Conservation (phyloP, 1,140 invertebrate genomes). For the Thaumetopoea pityocampa region DNA sequence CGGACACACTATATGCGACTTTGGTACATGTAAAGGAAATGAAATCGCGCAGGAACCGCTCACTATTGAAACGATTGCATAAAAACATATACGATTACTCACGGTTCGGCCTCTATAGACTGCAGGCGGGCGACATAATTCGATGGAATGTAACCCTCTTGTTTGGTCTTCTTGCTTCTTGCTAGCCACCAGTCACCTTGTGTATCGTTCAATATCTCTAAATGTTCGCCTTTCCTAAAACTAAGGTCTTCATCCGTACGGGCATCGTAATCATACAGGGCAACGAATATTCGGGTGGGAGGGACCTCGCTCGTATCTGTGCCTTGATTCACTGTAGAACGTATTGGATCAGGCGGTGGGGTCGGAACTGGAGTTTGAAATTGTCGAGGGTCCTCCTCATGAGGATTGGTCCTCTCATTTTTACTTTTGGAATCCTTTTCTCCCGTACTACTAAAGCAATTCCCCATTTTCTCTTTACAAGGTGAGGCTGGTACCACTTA, state of each 20-base stretch:
- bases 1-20: conserved; percentile 8
- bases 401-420: conserved; percentile 79
- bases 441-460: conserved; percentile 82
- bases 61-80: conserved; percentile 63
- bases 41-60: conserved; percentile 58
- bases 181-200: conserved; percentile 99
- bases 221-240: conserved; percentile 98
- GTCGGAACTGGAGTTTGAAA: conserved; percentile 80
- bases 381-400: conserved; percentile 78
- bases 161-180: conserved; percentile 93
- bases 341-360: conserved; percentile 80
- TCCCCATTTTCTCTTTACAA: conserved; percentile 81
- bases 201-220: conserved; percentile 98
- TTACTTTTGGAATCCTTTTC: conserved; percentile 80
- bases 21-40: conserved; percentile 45
- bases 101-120: conserved; percentile 99
- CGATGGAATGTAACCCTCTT: conserved; percentile 99
- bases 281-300: conserved; percentile 94
- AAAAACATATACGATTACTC: conserved; percentile 79
- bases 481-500: conserved; percentile 68
- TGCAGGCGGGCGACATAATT: conserved; percentile 99
- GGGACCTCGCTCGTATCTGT: conserved; percentile 73
- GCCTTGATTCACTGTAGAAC: conserved; percentile 66
- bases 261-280: conserved; percentile 99
- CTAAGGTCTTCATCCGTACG: conserved; percentile 98